Conservation (phyloP, 1,140 invertebrate genomes). For the Acromyrmex heyeri region DNA sequence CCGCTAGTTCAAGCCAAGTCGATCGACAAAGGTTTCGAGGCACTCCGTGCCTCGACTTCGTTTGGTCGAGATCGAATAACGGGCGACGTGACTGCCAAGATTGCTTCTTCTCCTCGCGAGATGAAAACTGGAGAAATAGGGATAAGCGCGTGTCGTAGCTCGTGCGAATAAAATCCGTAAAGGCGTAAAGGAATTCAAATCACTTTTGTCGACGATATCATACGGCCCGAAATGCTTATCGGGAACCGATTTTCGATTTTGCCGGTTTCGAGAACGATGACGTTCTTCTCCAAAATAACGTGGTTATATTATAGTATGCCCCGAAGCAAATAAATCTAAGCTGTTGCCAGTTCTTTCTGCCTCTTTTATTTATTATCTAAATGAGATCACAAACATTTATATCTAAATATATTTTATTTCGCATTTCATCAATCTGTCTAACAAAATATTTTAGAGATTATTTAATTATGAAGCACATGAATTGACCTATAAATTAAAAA, state of each 20-base stretch:
- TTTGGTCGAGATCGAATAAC: constrained; percentile 61
- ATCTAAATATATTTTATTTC: neutral
- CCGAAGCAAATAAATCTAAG: constrained; percentile 12
- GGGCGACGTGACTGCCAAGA: constrained; percentile 63
- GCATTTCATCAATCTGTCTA: neutral
- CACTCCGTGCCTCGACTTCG: constrained; percentile 53
- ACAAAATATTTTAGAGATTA: neutral
- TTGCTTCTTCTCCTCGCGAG: constrained; percentile 61
- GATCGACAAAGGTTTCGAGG: constrained; percentile 47
- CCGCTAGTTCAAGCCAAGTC: constrained; percentile 22
- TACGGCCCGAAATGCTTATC: constrained; percentile 52
- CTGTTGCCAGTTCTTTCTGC: neutral
- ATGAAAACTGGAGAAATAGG: constrained; percentile 65
- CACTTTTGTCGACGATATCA: constrained; percentile 57
- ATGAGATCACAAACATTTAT: neutral
- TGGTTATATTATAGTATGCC: neutral
- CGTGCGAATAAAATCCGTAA: constrained; percentile 57
- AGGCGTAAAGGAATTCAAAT: constrained; percentile 59
- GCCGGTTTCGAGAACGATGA: constrained; percentile 14
- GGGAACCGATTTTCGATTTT: constrained; percentile 44
- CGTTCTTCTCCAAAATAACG: constrained; percentile 36
- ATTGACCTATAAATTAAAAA: no score
- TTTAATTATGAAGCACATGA: neutral
- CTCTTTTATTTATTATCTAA: constrained; percentile 5
- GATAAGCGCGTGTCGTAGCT: constrained; percentile 60